A percentile compares a stretch with the other conserved stretches of the same genome.
Conservation (phyloP, 2,113 vertebrate species). For the Tamias sibiricus region DNA sequence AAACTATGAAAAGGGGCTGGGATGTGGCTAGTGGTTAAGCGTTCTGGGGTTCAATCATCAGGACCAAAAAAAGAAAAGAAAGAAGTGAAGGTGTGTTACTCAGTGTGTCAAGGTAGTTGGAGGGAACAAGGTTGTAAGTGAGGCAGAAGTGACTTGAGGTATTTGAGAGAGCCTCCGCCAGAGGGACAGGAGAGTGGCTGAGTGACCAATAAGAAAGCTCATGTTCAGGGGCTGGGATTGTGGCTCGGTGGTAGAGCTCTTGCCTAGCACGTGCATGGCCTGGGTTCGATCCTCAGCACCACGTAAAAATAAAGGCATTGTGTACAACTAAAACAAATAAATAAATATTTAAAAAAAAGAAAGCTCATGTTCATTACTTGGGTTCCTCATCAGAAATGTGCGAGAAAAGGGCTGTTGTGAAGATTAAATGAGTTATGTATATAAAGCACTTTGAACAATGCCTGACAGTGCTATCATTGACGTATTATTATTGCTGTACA, state of each 20-base stretch:
- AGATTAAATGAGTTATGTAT: not conserved
- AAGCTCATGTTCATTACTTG: rapidly evolving
- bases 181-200: not conserved
- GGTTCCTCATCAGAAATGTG: not conserved
- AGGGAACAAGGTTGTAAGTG: not conserved
- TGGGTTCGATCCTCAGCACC: too few species aligned
- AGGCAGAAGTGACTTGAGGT: not conserved
- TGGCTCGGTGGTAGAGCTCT: too few species aligned
- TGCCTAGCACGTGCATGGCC: too few species aligned
- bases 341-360: too few species aligned
- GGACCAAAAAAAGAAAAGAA: too few species aligned
- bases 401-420: not conserved
- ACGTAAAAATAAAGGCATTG: too few species aligned
- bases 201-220: not conserved
- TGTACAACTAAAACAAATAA: too few species aligned
- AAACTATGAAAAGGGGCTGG: too few species aligned
- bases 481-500: not conserved
- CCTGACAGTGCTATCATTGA: not conserved
- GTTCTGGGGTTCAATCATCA: too few species aligned
- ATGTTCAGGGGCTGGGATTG: too few species aligned
- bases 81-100: not conserved
- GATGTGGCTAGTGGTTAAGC: too few species aligned
- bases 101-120: not conserved
- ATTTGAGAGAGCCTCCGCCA: not conserved
- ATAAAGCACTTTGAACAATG: not conserved